Conservation (phyloP, 1,140 invertebrate genomes). For the Anadara kagoshimensis region DNA sequence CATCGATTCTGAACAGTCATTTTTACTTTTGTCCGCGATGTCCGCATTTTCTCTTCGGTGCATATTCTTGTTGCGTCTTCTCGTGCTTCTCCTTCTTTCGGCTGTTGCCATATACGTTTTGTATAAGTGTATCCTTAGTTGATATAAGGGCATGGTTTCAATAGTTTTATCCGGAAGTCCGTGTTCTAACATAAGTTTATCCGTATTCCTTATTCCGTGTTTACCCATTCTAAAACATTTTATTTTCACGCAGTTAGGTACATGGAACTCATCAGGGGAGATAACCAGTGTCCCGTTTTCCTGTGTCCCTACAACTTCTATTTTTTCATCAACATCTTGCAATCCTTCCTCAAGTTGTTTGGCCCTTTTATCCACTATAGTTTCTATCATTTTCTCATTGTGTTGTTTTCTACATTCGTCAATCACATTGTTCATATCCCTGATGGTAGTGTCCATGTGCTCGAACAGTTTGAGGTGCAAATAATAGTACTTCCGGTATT, state of each 20-base stretch:
- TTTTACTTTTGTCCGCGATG: not conserved
- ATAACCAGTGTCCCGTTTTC: slow-evolving; percentile 21
- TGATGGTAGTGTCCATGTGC: slow-evolving; percentile 25
- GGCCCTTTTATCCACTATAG: no score
- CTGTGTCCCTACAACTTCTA: slow-evolving; percentile 15
- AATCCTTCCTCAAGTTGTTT: slow-evolving; percentile 5
- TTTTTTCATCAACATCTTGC: not conserved
- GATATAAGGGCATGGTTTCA: slow-evolving; percentile 7
- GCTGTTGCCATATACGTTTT: slow-evolving; percentile 9
- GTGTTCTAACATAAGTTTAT: slow-evolving; percentile 17
- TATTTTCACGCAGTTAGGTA: slow-evolving; percentile 3
- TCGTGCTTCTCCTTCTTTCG: not conserved
- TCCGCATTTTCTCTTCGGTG: not conserved
- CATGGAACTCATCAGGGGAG: slow-evolving; percentile 20
- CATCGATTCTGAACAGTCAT: no score
- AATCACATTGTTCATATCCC: slow-evolving; percentile 18
- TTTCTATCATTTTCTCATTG: slow-evolving; percentile 23
- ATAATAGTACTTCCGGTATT: slow-evolving; percentile 3
- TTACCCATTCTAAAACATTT: slow-evolving; percentile 6
- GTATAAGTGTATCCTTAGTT: no score
- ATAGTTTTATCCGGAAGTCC: not conserved
- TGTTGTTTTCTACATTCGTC: slow-evolving; percentile 18
- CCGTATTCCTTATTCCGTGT: slow-evolving; percentile 4
- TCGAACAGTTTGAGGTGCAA: slow-evolving; percentile 1
- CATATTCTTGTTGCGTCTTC: not conserved